phyloP scores from a whole-genome alignment of 2,888 invertebrate genomes.

The Oscheius sp. region DNA sequence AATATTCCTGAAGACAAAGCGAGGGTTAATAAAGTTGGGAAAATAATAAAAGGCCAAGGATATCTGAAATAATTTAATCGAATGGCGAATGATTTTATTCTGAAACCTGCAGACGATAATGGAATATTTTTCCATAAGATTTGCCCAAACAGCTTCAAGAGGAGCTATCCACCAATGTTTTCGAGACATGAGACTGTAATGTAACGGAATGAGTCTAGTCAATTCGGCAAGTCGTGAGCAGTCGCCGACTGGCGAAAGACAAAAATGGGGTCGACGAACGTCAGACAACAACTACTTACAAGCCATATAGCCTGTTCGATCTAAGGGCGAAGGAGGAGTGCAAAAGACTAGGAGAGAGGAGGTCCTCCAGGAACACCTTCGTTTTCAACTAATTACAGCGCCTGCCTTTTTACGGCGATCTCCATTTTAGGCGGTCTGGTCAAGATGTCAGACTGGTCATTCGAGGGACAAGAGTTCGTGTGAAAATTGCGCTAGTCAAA shows the following conservation, averaged over 20 bases:
- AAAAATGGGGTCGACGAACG: conserved; percentile 16
- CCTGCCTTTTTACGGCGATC: neutral
- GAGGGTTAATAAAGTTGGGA: conserved; percentile 54
- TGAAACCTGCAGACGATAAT: conserved; percentile 59
- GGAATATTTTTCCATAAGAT: conserved; percentile 53
- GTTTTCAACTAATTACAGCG: neutral
- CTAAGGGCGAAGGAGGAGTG: neutral
- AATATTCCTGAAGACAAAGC: conserved; percentile 53
- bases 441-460: conserved; percentile 23
- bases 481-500: conserved; percentile 20
- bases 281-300: conserved; percentile 9
- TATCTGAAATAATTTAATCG: conserved; percentile 37
- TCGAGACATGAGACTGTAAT: neutral
- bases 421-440: conserved; percentile 15
- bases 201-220: neutral
- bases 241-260: neutral
- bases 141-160: conserved; percentile 58
- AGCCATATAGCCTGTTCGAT: conserved; percentile 8
- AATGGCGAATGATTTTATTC: neutral
- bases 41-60: conserved; percentile 61
- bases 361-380: conserved; percentile 2
- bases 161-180: conserved; percentile 40
- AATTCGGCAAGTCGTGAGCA: neutral
- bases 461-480: conserved; percentile 22
- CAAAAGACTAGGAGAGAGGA: neutral